Base-by-base conservation (phyloP, 2,113 vertebrate genomes). In the Buteo buteo region DNA sequence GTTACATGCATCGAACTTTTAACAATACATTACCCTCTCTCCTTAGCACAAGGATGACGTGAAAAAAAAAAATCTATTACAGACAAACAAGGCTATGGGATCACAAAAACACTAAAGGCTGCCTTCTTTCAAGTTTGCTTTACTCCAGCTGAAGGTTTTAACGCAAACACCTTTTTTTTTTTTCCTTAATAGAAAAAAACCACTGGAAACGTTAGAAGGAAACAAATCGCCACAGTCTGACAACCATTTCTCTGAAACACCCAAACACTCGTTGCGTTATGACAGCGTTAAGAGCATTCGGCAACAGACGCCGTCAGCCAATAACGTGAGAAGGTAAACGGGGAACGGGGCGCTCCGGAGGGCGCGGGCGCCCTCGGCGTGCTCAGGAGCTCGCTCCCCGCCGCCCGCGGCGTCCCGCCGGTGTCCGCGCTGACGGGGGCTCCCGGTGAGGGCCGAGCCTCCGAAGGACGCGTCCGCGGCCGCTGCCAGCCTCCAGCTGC, bases 251-350 rank as follows among this genome's bases (percentile, higher is more conserved):
- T 25, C 42, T 22, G 38, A 11, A 58, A 38, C 58, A 14, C 36
- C 10, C 66, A 2, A 7, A 22, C 3, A 7, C 2, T 10, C 40
- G 2, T 0, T 1, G 26, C 2, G 31, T 1, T 6, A 21, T 7
- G 57, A 6, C 24, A 16, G n/a, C 40, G 2, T 0, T 2, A 6
- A 11, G 24, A 11, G 29, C 40, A 0, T 0, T 2, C 2, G 6
- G 29, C 32, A 7, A 6, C 55, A 14, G 45, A 7, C 28, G 29
- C 22, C 1, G 13, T 0, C 55, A 5, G 29, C 29, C 4, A 1
- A 6, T 1, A 1, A 5, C 1, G 28, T 2, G 49, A 5, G 52
- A 7, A 7, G 61, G 42, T 2, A 3, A 18, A 2, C 1, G 14
- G 32, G 44, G 15, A 13, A 3, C 11, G 0, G 49, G 82, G 34